These are phyloP conservation scores for Semotilus atromaculatus DNA, from an alignment of 2,797 vertebrate species.

Conservation along the genomic window DNA sequence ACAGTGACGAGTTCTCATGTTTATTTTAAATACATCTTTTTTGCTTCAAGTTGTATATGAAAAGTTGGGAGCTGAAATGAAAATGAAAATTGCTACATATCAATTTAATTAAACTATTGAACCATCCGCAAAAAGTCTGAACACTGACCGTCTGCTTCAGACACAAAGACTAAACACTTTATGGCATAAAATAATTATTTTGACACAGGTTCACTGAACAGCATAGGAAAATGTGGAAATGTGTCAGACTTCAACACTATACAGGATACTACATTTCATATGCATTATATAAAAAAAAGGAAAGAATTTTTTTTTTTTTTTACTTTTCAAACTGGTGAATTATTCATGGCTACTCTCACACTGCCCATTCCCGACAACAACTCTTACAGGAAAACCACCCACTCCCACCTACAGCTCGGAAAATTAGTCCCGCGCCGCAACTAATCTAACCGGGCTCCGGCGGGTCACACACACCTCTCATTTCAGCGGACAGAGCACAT, in stretches of 20 bases:
- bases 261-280: constrained; percentile 10
- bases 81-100: neutral
- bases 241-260: neutral
- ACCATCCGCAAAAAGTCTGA: neutral
- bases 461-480: neutral
- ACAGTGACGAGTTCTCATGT: neutral
- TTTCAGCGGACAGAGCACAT: neutral
- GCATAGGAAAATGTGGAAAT: neutral
- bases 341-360: constrained; percentile 23
- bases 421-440: constrained; percentile 2
- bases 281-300: constrained; percentile 12
- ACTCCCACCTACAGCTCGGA: neutral
- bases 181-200: constrained; percentile 8
- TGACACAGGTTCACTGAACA: neutral
- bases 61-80: neutral
- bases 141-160: neutral
- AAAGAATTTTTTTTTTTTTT: neutral
- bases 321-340: constrained; percentile 1
- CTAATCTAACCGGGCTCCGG: neutral
- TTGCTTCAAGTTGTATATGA: neutral
- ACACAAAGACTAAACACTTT: neutral
- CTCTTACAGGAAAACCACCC: neutral
- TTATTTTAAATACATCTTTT: neutral
- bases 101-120: neutral
- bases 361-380: constrained; percentile 7